Evolutionary conservation across 2,888 invertebrate genomes (phyloP).

Genomic region (Lacanobia oleracea): DNA sequence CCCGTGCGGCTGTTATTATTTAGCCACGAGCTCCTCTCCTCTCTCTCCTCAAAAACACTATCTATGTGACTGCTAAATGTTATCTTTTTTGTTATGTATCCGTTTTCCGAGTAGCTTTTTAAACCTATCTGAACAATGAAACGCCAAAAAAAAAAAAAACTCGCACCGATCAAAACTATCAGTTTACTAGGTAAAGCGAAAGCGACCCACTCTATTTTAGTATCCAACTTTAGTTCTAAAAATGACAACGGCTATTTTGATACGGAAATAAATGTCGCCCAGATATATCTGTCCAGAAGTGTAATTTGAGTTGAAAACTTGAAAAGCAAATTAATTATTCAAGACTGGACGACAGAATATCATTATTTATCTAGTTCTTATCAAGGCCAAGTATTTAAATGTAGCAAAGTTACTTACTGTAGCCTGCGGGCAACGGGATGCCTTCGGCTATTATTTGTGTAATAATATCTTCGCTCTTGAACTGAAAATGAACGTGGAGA

Average conservation of each 20-base stretch:
- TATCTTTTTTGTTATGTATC: background rate
- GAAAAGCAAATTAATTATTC: constrained; percentile 24
- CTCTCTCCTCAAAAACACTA: too few species aligned
- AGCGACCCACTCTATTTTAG: constrained; percentile 30
- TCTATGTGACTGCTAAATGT: too few species aligned
- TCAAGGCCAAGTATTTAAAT: constrained; percentile 40
- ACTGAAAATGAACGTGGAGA: constrained; percentile 26
- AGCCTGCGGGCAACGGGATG: constrained; percentile 29
- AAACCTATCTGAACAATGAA: background rate
- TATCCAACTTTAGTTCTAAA: constrained; percentile 27
- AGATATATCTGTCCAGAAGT: constrained; percentile 10
- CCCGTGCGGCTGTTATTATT: too few species aligned
- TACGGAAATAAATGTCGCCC: constrained; percentile 43
- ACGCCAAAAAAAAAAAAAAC: background rate
- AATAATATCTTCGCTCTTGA: constrained; percentile 28
- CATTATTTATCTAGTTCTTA: constrained; percentile 28
- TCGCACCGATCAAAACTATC: constrained; percentile 6
- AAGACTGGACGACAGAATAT: constrained; percentile 12
- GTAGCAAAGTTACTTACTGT: constrained; percentile 34
- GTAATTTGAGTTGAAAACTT: constrained; percentile 24
- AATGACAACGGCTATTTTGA: constrained; percentile 47
- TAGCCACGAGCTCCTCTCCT: too few species aligned
- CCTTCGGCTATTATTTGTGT: constrained; percentile 33
- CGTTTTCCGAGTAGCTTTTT: background rate
- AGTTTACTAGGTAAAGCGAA: constrained; percentile 7